A percentile compares a stretch with the other conserved stretches of the same genome.
Evolutionary conservation across 2,797 vertebrate genomes (phyloP).

Genomic region (Crenuchus spilurus): DNA sequence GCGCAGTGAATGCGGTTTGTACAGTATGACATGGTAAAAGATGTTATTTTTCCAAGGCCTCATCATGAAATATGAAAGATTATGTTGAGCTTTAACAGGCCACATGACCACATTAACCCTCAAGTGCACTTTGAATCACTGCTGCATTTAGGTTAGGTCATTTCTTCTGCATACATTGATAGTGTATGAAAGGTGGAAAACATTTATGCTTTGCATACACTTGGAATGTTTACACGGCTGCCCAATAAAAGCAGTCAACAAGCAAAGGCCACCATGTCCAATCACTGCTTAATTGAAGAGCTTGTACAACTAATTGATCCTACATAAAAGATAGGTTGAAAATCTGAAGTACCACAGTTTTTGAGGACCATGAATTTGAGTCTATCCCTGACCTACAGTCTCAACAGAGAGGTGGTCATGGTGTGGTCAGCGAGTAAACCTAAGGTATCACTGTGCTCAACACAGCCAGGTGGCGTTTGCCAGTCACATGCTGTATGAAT

Average conservation of each 20-base stretch:
- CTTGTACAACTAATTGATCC: too few relatives aligned
- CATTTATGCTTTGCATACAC: not conserved
- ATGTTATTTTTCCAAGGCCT: not conserved
- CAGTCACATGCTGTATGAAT: not conserved
- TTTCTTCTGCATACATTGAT: constrained; percentile 1
- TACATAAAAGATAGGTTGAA: not conserved
- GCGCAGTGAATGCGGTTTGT: not conserved
- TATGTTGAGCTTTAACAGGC: not conserved
- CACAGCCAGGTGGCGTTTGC: not conserved
- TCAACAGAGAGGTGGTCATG: constrained; percentile 23
- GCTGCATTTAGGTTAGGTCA: not conserved
- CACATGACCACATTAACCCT: not conserved
- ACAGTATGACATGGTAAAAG: not conserved
- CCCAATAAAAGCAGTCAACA: too few relatives aligned
- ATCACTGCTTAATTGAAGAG: not conserved
- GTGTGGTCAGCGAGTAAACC: constrained; percentile 27
- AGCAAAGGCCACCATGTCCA: too few relatives aligned
- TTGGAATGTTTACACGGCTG: too few relatives aligned
- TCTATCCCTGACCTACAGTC: constrained; percentile 37
- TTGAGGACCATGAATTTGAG: not conserved
- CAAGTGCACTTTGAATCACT: not conserved
- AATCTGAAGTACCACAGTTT: not conserved
- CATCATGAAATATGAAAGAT: not conserved
- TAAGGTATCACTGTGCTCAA: constrained; percentile 52
- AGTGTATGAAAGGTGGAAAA: too few relatives aligned